Evolutionary conservation across 2,113 vertebrate genomes (phyloP), one percentile per base, ranked within the genome.

Genomic region (Accipiter cooperii): DNA sequence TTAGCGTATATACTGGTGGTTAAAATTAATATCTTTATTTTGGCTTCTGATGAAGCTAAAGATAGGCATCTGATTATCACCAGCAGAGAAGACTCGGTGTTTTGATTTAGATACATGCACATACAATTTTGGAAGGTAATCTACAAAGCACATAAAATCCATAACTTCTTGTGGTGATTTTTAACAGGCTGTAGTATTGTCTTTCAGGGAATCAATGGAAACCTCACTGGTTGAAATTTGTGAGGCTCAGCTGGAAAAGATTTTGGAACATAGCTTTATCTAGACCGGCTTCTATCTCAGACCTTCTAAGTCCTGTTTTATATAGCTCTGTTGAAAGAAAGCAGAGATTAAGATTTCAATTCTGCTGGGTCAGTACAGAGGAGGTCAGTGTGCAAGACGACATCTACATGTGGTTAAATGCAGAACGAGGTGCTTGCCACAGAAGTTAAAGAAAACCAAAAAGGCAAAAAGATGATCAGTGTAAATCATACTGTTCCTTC

Each of bases 11-110:
- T 95, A 98, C 87, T 94, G 71, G 84, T 86, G 68, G 70, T 91
- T 96, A 89, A 64, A 97, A 97, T 98, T 94, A 96, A 96, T 96
- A 96, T 76, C 66, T 96, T 93, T 96, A 91, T 95, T 97, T 84
- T 84, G 71, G 63, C 70, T 96, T 85, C 87, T 95, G 70, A 61
- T 79, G 80, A 96, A 74, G 89, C 76, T 70, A 74, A 79, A 73
- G 69, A 54, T 42, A 84, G 29, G n/a, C 61, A 89, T 75, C 65
- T 61, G 20, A 12, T 51, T 61, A 85, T 63, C 66, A 17, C 76
- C 79, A 79, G 17, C 40, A 78, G 61, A 77, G 38, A 18, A 91
- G 38, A 94, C 17, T 51, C 21, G 8, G 6, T 34, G 18, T 29
- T 44, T 51, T 83, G 38, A 44, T 93, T 89, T 52, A 91, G n/a